Conservation (phyloP, 1,140 invertebrate species). For the Drosophila tsacasi region DNA sequence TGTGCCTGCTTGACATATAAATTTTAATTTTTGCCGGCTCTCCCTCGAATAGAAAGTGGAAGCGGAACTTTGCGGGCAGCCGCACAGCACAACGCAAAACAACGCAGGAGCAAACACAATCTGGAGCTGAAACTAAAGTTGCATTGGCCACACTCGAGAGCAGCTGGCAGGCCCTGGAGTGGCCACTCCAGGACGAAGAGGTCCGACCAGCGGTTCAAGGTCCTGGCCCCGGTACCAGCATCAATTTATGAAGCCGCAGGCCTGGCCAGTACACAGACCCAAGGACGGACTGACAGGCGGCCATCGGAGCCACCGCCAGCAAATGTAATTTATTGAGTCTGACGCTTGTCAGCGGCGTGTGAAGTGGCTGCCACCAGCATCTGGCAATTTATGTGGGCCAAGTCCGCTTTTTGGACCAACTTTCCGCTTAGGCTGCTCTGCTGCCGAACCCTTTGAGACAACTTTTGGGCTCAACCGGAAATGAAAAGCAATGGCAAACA, state of each 20-base stretch:
- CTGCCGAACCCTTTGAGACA: constrained; percentile 51
- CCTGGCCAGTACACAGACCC: constrained; percentile 10
- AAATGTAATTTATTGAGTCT: constrained; percentile 68
- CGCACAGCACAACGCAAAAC: constrained; percentile 36
- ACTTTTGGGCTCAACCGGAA: constrained; percentile 51
- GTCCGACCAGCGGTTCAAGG: constrained; percentile 51
- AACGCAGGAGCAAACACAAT: constrained; percentile 37
- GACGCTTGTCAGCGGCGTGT: constrained; percentile 64
- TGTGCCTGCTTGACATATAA: constrained; percentile 71
- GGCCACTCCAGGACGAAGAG: constrained; percentile 43
- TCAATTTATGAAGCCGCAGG: constrained; percentile 49
- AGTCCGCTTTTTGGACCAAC: constrained; percentile 21
- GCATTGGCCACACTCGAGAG: constrained; percentile 51
- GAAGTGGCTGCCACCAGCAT: constrained; percentile 44
- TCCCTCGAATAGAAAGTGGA: constrained; percentile 35
- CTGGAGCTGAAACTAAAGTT: constrained; percentile 46
- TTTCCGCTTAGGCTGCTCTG: constrained; percentile 35
- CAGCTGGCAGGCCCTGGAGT: constrained; percentile 37
- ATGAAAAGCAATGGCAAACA: constrained; percentile 52
- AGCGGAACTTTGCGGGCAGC: constrained; percentile 48
- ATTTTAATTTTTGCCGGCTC: constrained; percentile 61
- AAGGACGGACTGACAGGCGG: constrained; percentile 34
- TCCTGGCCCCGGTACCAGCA: constrained; percentile 30
- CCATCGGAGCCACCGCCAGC: constrained; percentile 19
- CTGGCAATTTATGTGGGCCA: constrained; percentile 61